Evolutionary conservation across 1,140 invertebrate genomes (phyloP).

Genomic region (Manduca sexta): DNA sequence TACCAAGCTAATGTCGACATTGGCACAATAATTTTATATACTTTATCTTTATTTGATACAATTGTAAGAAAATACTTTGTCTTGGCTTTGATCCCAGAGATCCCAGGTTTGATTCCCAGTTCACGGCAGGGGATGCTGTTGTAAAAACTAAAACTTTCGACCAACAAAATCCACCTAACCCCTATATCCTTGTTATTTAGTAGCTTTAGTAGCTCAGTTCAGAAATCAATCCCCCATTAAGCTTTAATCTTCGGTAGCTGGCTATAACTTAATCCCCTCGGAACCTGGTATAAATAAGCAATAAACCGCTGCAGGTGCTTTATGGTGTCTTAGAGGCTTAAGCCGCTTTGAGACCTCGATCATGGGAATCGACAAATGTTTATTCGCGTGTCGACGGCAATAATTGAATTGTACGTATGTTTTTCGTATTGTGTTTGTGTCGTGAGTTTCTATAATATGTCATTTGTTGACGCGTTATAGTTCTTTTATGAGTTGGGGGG

Average conservation of each 20-base stretch:
- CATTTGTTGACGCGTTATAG: constrained; percentile 2
- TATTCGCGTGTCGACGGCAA: constrained; percentile 40
- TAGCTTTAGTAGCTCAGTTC: constrained; percentile 35
- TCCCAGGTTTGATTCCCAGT: too few relatives aligned
- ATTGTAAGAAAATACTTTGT: too few relatives aligned
- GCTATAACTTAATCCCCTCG: constrained; percentile 69
- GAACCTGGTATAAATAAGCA: constrained; percentile 62
- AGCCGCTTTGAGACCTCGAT: constrained; percentile 26
- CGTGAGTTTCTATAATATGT: constrained; percentile 44
- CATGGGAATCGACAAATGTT: constrained; percentile 56
- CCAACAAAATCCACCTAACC: too few relatives aligned
- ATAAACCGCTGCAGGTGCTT: constrained; percentile 63
- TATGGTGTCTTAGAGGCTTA: constrained; percentile 25
- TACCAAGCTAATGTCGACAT: too few relatives aligned
- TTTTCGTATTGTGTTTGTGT: constrained; percentile 42
- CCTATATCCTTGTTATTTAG: too few relatives aligned
- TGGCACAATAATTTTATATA: too few relatives aligned
- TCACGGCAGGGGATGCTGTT: too few relatives aligned
- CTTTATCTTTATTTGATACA: too few relatives aligned
- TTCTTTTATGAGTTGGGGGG: too few relatives aligned
- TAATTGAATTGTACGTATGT: constrained; percentile 42
- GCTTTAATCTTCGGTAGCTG: constrained; percentile 65
- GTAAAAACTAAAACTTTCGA: too few relatives aligned
- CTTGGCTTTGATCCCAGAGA: too few relatives aligned
- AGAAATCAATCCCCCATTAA: constrained; percentile 69